Evolutionary conservation across 1,140 invertebrate genomes (phyloP), one percentile per base, ranked within the genome.

Genomic region (Trichonephila inaurata): DNA sequence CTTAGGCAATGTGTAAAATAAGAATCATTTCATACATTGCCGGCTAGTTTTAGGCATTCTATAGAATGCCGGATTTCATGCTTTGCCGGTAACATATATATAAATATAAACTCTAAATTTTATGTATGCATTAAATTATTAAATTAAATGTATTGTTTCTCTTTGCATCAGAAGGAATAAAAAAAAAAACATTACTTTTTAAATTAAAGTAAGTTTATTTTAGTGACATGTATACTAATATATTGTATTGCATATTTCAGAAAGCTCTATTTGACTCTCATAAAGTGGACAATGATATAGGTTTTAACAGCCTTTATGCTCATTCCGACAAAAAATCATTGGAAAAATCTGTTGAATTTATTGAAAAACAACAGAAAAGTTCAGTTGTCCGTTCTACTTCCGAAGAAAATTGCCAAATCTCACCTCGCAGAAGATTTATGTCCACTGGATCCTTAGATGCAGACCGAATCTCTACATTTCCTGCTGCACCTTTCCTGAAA

Each of bases 381-480:
- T 10, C 44, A 8, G 24, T 12, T 16, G n/a, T 16, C 19, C 51
- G 82, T 51, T 89, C 87, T 4, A 33, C 33, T 69, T 69, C 87
- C 0, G 28, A 89, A n/a, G 61, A 90, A 61, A n/a, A 83, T 83
- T 90, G 14, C 10, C 24, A 60, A 19, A 16, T n/a, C 2, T 92
- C 90, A 62, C 77, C 90, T 83, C 77, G 81, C 21, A 83, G 81
- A 24, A 82, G 81, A 24, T 92, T 66, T 40, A 40, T 66, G 40
- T 92, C 90, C 21, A 33, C 90, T 18, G 90, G 61, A 19, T 92
- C 90, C 44, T 92, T 64, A 44, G 61, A 92, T 44, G 60, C 60
- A 4, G 40, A 62, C 3, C 14, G 18, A 64, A 33, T 44, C 0
- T n/a, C n/a, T 10, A 61, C 16, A 64, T 33, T 64, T 64, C 19